phyloP scores from a whole-genome alignment of 2,797 vertebrate species.

The Chaetophractus vellerosus region DNA sequence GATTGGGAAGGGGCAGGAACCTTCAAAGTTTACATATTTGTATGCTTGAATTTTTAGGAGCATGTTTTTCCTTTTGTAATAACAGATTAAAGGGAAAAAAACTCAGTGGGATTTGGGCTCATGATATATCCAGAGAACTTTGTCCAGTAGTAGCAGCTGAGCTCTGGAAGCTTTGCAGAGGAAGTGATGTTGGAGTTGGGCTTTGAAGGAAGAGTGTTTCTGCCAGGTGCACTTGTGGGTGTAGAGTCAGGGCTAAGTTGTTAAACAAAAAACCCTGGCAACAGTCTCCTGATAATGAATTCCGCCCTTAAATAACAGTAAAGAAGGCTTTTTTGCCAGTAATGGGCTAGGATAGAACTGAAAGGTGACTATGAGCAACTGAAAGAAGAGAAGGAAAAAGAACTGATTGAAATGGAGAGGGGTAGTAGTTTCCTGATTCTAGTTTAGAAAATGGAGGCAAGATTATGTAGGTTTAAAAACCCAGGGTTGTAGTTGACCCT shows the following conservation, averaged over 20 bases:
- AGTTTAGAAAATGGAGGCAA: background rate
- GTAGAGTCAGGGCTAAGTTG: background rate
- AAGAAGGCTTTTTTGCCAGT: background rate
- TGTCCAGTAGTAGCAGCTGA: background rate
- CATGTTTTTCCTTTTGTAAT: background rate
- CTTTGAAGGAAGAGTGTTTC: background rate
- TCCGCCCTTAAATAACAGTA: background rate
- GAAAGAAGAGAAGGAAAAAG: slow-evolving; percentile 4
- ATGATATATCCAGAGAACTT: background rate
- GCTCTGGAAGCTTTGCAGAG: background rate
- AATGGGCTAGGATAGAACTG: background rate
- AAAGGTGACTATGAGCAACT: background rate
- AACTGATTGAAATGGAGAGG: background rate
- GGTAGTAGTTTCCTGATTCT: background rate
- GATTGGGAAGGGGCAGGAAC: background rate
- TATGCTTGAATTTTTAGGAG: background rate
- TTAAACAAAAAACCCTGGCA: background rate
- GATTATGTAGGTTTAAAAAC: background rate
- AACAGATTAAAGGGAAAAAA: background rate
- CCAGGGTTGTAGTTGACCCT: background rate
- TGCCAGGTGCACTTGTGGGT: slow-evolving; percentile 17
- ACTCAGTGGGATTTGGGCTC: background rate
- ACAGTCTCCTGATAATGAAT: slow-evolving; percentile 3
- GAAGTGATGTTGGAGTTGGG: background rate
- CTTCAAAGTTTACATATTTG: background rate